Evolutionary conservation across 1,140 invertebrate species (phyloP).

Genomic region (Whitmania pigra): DNA sequence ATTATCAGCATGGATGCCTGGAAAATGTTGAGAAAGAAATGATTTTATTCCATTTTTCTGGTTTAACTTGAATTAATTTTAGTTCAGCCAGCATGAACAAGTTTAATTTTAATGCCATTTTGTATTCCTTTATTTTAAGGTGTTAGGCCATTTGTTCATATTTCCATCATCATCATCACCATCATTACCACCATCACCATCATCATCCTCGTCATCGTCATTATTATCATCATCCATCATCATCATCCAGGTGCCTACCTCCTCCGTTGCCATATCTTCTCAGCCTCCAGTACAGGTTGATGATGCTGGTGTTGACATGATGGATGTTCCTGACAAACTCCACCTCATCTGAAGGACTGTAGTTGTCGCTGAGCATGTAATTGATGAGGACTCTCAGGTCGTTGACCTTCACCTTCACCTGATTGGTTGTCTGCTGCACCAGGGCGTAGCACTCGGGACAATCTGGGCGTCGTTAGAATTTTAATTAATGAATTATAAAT

Average conservation of each 20-base stretch:
- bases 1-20: no score
- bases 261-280: constrained; percentile 54
- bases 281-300: constrained; percentile 57
- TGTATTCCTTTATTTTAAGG: no score
- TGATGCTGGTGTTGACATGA: constrained; percentile 63
- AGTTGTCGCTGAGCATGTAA: constrained; percentile 48
- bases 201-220: not conserved
- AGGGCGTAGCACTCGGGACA: constrained; percentile 87
- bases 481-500: not conserved
- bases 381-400: constrained; percentile 58
- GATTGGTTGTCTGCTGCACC: constrained; percentile 69
- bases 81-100: not conserved
- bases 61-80: not conserved
- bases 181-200: not conserved
- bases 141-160: not conserved
- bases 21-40: no score
- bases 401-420: constrained; percentile 61
- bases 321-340: constrained; percentile 69
- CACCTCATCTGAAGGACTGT: constrained; percentile 45
- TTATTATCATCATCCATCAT: not conserved
- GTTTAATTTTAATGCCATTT: not conserved
- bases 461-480: constrained; percentile 42
- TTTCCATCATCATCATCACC: not conserved
- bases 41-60: not conserved
- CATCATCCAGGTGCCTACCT: constrained; percentile 15